Evolutionary conservation across 2,113 vertebrate species (phyloP).

Genomic region (Phainopepla nitens): DNA sequence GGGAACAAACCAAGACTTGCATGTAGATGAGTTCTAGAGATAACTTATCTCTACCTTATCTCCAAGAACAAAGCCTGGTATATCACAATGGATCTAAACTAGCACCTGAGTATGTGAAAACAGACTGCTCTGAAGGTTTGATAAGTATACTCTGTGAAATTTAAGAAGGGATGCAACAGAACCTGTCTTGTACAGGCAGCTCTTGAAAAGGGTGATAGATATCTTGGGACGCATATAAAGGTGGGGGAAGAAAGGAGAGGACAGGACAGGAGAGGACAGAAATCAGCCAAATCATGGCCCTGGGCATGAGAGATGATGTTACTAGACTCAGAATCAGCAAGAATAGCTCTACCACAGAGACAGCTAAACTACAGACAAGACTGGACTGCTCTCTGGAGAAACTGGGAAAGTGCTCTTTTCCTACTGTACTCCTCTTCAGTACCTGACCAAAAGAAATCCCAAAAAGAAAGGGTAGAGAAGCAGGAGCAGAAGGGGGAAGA

Average conservation of each 20-base stretch:
- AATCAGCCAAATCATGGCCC: background rate
- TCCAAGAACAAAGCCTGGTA: background rate
- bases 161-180: background rate
- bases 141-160: background rate
- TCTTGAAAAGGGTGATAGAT: background rate
- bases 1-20: background rate
- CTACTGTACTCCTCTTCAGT: background rate
- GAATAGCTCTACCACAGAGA: background rate
- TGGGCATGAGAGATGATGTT: background rate
- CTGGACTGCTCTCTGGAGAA: background rate
- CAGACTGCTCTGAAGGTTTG: background rate
- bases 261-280: background rate
- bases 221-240: background rate
- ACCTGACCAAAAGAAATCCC: background rate
- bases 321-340: background rate
- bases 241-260: background rate
- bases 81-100: background rate
- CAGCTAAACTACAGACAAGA: background rate
- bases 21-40: background rate
- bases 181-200: background rate
- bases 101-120: background rate
- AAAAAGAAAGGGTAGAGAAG: background rate
- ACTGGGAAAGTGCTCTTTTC: background rate
- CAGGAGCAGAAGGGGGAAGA: background rate
- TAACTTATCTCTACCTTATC: background rate